phyloP scores from a whole-genome alignment of 1,140 invertebrate genomes.

The Tetraneura akinire region DNA sequence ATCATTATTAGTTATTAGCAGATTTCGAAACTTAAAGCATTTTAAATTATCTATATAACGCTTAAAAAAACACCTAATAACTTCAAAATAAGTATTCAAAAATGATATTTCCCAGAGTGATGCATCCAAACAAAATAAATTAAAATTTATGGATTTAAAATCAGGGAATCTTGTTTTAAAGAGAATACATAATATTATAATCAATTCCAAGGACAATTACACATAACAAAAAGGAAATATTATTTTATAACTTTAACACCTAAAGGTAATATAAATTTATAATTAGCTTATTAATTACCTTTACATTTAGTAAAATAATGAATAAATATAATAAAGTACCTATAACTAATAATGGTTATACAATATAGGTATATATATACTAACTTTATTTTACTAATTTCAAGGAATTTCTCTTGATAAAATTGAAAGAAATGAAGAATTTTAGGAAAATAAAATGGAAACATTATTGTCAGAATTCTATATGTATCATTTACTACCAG shows the following conservation, averaged over 20 bases:
- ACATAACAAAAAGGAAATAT: background rate
- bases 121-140: background rate
- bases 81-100: no score
- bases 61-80: no score
- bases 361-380: no score
- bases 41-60: no score
- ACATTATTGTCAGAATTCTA: background rate
- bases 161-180: no score
- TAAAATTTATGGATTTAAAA: background rate
- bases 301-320: no score
- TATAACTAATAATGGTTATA: background rate
- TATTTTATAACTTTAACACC: no score
- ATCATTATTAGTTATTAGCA: no score
- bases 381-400: background rate
- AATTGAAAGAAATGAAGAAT: background rate
- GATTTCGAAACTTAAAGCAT: no score
- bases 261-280: no score
- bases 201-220: constrained; percentile 2
- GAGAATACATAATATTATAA: background rate
- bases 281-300: no score
- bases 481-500: background rate
- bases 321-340: background rate
- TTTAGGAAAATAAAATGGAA: constrained; percentile 3
- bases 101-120: background rate
- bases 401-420: background rate